Evolutionary conservation across 2,113 vertebrate species (phyloP), one percentile per base, ranked within the genome.

Genomic region (Silurus glanis): DNA sequence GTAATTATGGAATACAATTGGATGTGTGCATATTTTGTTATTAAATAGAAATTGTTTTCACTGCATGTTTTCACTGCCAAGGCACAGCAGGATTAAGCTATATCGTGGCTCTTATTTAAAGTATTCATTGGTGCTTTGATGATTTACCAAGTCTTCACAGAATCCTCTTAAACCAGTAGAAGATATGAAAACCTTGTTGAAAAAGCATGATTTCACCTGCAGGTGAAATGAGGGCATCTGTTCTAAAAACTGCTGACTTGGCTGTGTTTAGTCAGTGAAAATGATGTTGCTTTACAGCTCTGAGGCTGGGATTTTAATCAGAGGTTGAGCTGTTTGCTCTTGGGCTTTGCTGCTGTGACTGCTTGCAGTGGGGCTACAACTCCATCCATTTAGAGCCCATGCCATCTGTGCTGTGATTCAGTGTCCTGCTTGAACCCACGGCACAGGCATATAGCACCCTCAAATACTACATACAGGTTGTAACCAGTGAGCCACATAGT

Each of bases 281-380:
- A 85, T 69, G 25, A 78, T 81, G 86, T 64, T 71, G 84, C 87
- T 86, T 87, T 83, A 81, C 84, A 69, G 81, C 89, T 87, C 23
- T 0, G 75, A 83, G 82, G 75, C 80, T 71, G 78, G 37, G 58
- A 49, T 89, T 90, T 89, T 89, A 86, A 89, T 89, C 87, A 89
- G 84, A 85, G 81, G 75, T 89, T 61, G 83, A 89, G 71, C 74
- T 81, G 67, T 78, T 87, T 79, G 66, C 86, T 82, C 82, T 58
- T 17, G 83, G 85, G 83, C 53, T 56, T 83, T 71, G 75, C 51
- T 81, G 59, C 88, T 87, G 71, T 61, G 84, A 78, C 79, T 49
- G 17, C 47, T 81, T 23, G 13, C 72, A 66, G 82, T 87, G 72
- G 62, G 66, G 82, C 51, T 83, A 78, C 86, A 85, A 51, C 58